Evolutionary conservation across 92 coral and sea anemone genomes (phyloP), one percentile per base, ranked within the genome.

Genomic region (Paramuricea clavata): DNA sequence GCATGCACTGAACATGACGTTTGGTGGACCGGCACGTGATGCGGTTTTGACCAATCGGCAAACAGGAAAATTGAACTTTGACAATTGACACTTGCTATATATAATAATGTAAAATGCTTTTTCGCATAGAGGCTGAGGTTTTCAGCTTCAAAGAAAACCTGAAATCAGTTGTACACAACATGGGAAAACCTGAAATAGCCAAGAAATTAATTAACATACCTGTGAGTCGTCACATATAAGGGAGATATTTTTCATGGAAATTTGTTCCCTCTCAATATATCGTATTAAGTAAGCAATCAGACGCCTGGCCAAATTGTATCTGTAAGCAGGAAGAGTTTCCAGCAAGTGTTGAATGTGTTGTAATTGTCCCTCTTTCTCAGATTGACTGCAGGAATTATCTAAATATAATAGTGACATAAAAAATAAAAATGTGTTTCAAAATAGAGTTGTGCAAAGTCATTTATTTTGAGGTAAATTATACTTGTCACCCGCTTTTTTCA

Each of bases 341-440:
- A 97, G 78, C 49, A 94, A 68, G 62, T 82, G 94, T 90, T 97
- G 99, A 50, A 97, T 94, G 85, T 94, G 95, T 49, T 91, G 98
- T 26, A 97, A 69, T 68, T 97, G 99, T 12, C 97, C 92, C 22
- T 94, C 94, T 64, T 89, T 89, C 82, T 97, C 99, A 26, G 85
- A 87, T 6, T 92, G 83, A 73, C 88, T 89, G 80, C 97, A 93
- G 47, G 94, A 95, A 84, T 97, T 94, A 76, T 87, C 99, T 96
- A 6, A 44, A 25, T 35, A 39, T 39, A 4, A 39, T 10, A 39
- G 44, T 39, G 44, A 39, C 44, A 4, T n/a, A n/a, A n/a, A n/a
- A n/a, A n/a, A n/a, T n/a, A n/a, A n/a, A n/a, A n/a, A n/a, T n/a
- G n/a, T n/a, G n/a, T n/a, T n/a, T n/a, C n/a, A n/a, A n/a, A n/a